phyloP scores from a whole-genome alignment of 2,888 invertebrate genomes.

The Philereme transversata region DNA sequence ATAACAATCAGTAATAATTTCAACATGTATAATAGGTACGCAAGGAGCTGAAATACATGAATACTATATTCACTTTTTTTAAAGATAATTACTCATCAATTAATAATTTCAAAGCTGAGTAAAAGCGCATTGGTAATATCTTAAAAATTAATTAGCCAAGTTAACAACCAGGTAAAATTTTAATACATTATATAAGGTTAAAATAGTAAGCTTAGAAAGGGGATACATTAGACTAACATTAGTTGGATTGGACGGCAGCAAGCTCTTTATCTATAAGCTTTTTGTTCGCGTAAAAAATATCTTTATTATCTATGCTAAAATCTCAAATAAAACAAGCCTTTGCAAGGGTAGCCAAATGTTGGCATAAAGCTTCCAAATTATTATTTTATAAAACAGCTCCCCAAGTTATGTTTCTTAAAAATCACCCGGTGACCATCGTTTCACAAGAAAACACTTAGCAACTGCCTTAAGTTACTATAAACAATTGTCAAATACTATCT shows the following conservation, averaged over 20 bases:
- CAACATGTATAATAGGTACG: no score
- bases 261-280: conserved; percentile 49
- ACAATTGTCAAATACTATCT: no score
- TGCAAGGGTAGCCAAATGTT: not conserved
- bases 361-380: not conserved
- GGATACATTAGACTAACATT: conserved; percentile 41
- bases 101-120: not conserved
- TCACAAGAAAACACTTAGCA: no score
- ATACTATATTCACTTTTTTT: no score
- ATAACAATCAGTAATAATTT: no score
- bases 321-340: not conserved
- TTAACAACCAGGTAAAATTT: conserved; percentile 13
- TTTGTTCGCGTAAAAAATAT: conserved; percentile 26
- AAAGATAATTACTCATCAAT: no score
- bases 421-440: no score
- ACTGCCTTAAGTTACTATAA: no score
- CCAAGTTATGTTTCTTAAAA: no score
- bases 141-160: conserved; percentile 1
- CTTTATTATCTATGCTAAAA: conserved; percentile 1
- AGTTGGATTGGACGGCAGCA: conserved; percentile 73
- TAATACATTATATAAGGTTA: conserved; percentile 25
- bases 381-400: no score
- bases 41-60: no score
- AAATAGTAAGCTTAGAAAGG: conserved; percentile 39
- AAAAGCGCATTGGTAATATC: not conserved